These are phyloP conservation scores for Monomorium pharaonis DNA, from an alignment of 1,140 invertebrate genomes.

Conservation along the genomic window DNA sequence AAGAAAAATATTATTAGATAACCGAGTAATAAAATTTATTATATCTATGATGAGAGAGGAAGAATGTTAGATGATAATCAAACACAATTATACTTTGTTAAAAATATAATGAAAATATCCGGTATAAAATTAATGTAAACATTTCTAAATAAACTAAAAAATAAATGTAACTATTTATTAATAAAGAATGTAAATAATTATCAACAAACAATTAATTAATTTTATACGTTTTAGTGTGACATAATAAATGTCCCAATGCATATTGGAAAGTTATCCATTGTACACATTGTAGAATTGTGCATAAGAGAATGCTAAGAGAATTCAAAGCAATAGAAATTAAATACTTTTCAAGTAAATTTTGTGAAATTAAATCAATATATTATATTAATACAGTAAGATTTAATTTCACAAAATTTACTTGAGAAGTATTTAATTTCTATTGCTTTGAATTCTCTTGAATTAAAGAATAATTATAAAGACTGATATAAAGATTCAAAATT, in stretches of 20 bases:
- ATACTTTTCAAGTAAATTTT: background rate
- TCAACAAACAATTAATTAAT: background rate
- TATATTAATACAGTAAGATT: background rate
- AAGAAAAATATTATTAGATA: slow-evolving; percentile 15
- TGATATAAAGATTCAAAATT: background rate
- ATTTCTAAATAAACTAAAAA: background rate
- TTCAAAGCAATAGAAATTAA: background rate
- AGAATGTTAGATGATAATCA: background rate
- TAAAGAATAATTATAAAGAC: too few species aligned
- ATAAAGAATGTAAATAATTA: background rate
- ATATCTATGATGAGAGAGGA: background rate
- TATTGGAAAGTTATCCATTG: background rate
- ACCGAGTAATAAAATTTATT: background rate
- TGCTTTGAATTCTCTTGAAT: background rate
- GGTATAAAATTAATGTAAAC: background rate
- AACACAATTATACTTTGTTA: background rate
- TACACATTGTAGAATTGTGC: background rate
- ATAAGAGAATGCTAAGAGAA: background rate
- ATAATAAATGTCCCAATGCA: background rate
- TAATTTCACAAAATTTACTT: background rate
- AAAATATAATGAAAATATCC: background rate
- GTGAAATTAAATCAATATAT: background rate
- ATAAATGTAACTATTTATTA: background rate
- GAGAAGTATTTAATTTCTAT: background rate
- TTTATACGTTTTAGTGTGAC: background rate